Base-by-base conservation (phyloP, 2,888 invertebrate genomes). In the Aphodius sticticus region DNA sequence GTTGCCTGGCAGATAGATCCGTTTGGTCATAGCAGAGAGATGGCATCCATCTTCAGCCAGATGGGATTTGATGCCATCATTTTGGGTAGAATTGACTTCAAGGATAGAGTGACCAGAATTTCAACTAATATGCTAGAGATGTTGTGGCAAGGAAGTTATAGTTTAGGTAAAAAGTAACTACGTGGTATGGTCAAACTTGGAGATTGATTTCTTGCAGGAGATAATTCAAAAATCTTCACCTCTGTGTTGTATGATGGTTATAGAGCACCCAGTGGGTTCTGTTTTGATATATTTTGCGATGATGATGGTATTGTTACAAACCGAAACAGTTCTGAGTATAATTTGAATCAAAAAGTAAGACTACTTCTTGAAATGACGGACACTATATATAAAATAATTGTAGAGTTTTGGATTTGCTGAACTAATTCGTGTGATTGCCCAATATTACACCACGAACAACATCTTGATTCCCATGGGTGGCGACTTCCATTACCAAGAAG, bases 391-490 rank as follows among this genome's bases (percentile, higher is more conserved):
- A 26, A 26, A 26, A 26, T 26, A 3, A 26, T 53, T 53, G 53
- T 12, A 53, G 53, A 53, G 53, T 53, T 53, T 53, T 53, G 14
- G 71, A 26, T 81, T 81, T 69, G 79, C 79, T 5, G 70, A 77
- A 16, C 78, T 77, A 69, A 74, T 75, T 14, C 74, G n/a, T 6
- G 69, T 69, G 70, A 93, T 95, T 91, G 89, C 93, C 0, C 81
- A 84, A 16, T 85, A 85, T 0, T 95, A 94, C 87, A 86, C 86
- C 81, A 94, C 95, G 0, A 93, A 94, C 82, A 95, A 97, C 87
- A 90, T 97, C n/a, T 91, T 97, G 83, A 90, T 97, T 77, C 95
- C 97, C 0, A 97, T 97, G 97, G 98, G 98, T 0, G 95, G 95
- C 83, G 98, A 98, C 89, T 98, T 98, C 87, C 93, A 95, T 84